A percentile compares a stretch with the other conserved stretches of the same genome.
Evolutionary conservation across 2,113 vertebrate species (phyloP).

Genomic region (Capreolus pygargus): DNA sequence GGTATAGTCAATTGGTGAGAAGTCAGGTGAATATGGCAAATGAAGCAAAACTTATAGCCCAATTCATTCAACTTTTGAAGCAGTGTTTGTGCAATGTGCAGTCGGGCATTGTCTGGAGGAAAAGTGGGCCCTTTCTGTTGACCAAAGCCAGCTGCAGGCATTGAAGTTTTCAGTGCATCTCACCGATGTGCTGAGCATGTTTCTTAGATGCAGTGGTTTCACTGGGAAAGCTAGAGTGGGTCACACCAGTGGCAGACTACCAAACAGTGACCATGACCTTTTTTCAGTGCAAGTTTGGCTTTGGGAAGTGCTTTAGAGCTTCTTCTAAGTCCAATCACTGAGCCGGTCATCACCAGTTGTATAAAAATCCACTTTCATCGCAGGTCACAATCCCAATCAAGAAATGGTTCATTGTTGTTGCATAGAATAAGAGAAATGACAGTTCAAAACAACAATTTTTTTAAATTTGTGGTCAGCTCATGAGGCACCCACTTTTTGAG

Average conservation of each 20-base stretch:
- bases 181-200: background rate
- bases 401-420: background rate
- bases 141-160: background rate
- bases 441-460: background rate
- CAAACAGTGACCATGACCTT: background rate
- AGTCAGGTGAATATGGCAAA: background rate
- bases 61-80: background rate
- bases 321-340: background rate
- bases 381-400: background rate
- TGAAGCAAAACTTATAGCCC: background rate
- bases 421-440: background rate
- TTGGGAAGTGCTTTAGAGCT: background rate
- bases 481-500: background rate
- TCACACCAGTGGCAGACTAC: background rate
- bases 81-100: background rate
- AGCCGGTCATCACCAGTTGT: background rate
- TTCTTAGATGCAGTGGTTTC: background rate
- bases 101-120: fast-evolving
- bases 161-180: background rate
- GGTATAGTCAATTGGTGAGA: background rate
- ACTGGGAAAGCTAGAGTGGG: background rate
- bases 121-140: background rate
- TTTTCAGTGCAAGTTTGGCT: background rate
- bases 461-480: background rate
- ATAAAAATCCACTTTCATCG: background rate